Percentiles rank a stretch among this genome's conserved stretches.
These are phyloP conservation scores for Danio kyathit DNA, from an alignment of 2,797 vertebrate species.

Conservation along the genomic window DNA sequence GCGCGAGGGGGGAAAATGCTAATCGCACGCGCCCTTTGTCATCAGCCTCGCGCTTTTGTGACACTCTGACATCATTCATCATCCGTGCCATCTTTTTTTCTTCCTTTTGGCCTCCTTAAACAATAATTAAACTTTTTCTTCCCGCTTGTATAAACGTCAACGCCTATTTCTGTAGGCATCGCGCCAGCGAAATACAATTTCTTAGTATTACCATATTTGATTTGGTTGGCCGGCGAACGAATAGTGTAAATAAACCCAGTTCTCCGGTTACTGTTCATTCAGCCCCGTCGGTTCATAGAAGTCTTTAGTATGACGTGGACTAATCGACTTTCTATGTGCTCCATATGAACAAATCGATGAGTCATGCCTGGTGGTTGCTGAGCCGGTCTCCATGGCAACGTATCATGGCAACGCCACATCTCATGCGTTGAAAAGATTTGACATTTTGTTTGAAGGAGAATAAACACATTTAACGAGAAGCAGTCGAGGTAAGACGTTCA, in stretches of 20 bases:
- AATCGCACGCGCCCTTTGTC: slow-evolving; percentile 67
- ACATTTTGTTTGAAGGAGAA: slow-evolving; percentile 1
- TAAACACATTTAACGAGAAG: slow-evolving; percentile 12
- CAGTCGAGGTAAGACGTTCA: neutral
- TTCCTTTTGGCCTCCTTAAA: neutral
- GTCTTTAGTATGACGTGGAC: slow-evolving; percentile 10
- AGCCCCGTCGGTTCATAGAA: neutral
- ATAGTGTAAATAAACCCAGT: neutral
- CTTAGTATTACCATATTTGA: neutral
- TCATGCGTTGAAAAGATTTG: slow-evolving; percentile 57
- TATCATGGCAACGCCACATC: slow-evolving; percentile 67
- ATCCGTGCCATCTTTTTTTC: neutral
- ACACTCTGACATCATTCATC: slow-evolving; percentile 24
- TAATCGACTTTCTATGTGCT: slow-evolving; percentile 30
- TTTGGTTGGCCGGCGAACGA: neutral
- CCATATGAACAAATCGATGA: slow-evolving; percentile 68
- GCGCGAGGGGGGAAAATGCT: slow-evolving; percentile 59
- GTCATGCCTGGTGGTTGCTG: slow-evolving; percentile 68
- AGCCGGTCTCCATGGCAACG: slow-evolving; percentile 57
- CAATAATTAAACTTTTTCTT: neutral
- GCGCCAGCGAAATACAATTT: neutral
- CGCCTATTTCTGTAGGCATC: slow-evolving; percentile 24
- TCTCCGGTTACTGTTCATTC: neutral
- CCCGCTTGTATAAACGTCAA: neutral
- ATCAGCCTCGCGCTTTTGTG: slow-evolving; percentile 36